A percentile compares a stretch with the other conserved stretches of the same genome.
Evolutionary conservation across 2,113 vertebrate species (phyloP).

Genomic region (Progne subis): DNA sequence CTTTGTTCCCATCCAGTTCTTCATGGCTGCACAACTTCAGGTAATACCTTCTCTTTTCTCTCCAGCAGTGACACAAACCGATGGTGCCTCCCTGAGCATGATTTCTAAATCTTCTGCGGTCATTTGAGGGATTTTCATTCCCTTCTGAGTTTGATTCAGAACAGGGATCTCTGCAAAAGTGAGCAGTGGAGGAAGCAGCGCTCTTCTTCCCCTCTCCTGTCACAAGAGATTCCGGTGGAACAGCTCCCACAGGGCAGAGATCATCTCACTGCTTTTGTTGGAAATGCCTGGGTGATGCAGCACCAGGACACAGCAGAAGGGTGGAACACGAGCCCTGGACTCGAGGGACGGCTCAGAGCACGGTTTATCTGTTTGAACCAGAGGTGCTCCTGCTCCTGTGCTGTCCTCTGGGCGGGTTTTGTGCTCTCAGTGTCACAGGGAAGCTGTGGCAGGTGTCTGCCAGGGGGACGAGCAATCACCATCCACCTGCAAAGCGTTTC

Average conservation of each 20-base stretch:
- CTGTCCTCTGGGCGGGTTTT: not conserved
- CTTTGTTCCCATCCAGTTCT: not conserved
- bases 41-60: not conserved
- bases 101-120: not conserved
- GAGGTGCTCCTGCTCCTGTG: not conserved
- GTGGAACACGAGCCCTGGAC: not conserved
- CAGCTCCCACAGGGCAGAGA: not conserved
- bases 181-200: rapidly evolving
- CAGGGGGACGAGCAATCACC: not conserved
- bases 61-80: not conserved
- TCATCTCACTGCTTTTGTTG: not conserved
- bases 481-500: rapidly evolving
- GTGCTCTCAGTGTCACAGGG: not conserved
- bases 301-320: not conserved
- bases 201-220: not conserved
- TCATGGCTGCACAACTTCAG: not conserved
- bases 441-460: not conserved
- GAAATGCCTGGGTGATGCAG: not conserved
- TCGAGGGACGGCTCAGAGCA: rapidly evolving
- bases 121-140: not conserved
- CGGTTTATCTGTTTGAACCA: not conserved
- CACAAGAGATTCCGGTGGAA: not conserved
- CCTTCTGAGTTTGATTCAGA: not conserved
- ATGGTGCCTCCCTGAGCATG: not conserved
- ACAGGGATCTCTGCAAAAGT: not conserved